These are phyloP conservation scores for Erpobdella octoculata DNA, from an alignment of 2,888 invertebrate species.

Conservation along the genomic window DNA sequence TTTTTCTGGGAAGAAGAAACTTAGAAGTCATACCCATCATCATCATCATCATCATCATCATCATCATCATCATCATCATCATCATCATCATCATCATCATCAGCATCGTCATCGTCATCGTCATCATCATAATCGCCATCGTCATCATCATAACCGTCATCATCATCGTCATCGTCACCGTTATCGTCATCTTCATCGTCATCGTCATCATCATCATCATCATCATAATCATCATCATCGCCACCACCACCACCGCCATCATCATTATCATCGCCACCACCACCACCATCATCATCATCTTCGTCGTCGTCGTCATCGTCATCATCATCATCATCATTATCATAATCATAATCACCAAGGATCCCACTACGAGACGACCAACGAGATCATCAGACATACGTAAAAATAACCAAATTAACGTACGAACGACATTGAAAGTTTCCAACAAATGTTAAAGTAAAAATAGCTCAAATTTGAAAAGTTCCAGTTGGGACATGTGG, in stretches of 20 bases:
- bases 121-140: constrained; percentile 5
- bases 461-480: too few relatives aligned
- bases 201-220: background rate
- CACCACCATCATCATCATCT: background rate
- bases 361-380: too few relatives aligned
- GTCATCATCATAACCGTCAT: background rate
- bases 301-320: background rate
- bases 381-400: too few relatives aligned
- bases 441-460: too few relatives aligned
- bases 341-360: too few relatives aligned
- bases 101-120: constrained; percentile 15
- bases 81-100: constrained; percentile 7
- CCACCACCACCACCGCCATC: background rate
- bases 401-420: too few relatives aligned
- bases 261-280: background rate
- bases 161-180: constrained; percentile 1
- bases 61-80: constrained; percentile 6
- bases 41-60: constrained; percentile 10
- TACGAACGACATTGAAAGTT: too few relatives aligned
- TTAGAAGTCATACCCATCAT: background rate
- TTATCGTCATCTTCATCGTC: constrained; percentile 8
- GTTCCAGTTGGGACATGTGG: too few relatives aligned
- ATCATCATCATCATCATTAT: constrained; percentile 3
- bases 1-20: too few relatives aligned
- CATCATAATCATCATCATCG: background rate